Conservation (phyloP, 2,888 invertebrate genomes). For the Drosophila conformis region DNA sequence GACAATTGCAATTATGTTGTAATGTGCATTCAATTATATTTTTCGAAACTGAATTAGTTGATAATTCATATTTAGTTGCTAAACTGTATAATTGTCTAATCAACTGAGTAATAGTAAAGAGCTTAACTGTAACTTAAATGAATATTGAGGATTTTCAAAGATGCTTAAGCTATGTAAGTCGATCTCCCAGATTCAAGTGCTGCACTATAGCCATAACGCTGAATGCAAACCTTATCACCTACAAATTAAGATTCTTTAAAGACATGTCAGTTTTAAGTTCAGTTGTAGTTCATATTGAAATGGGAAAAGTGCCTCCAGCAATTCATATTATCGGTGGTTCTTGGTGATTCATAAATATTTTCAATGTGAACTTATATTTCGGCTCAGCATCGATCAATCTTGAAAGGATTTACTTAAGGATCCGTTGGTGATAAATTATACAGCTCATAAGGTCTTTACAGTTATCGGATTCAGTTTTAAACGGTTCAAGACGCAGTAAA, state of each 20-base stretch:
- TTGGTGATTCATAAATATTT: constrained; percentile 40
- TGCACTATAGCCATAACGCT: constrained; percentile 12
- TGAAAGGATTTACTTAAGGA: constrained; percentile 30
- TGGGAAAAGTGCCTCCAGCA: constrained; percentile 50
- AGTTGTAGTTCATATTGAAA: constrained; percentile 5
- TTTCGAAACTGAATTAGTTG: neutral
- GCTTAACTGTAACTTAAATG: neutral
- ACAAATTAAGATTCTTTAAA: neutral
- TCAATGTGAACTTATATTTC: constrained; percentile 42
- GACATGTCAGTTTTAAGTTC: neutral
- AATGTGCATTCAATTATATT: neutral
- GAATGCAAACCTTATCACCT: constrained; percentile 50
- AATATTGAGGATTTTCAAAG: neutral
- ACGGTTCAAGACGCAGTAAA: too few species aligned
- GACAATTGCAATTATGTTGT: neutral
- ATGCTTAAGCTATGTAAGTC: neutral
- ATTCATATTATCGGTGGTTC: constrained; percentile 46
- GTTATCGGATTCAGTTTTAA: constrained; percentile 26
- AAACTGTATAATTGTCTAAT: neutral
- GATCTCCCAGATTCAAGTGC: constrained; percentile 51
- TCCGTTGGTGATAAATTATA: constrained; percentile 42
- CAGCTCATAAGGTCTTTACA: constrained; percentile 40
- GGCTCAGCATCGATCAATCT: constrained; percentile 42
- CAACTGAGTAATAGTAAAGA: neutral
- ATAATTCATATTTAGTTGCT: neutral